A percentile compares a stretch with the other conserved stretches of the same genome.
Conservation (phyloP, 2,797 vertebrate species). For the Eurystomus glaucurus region DNA sequence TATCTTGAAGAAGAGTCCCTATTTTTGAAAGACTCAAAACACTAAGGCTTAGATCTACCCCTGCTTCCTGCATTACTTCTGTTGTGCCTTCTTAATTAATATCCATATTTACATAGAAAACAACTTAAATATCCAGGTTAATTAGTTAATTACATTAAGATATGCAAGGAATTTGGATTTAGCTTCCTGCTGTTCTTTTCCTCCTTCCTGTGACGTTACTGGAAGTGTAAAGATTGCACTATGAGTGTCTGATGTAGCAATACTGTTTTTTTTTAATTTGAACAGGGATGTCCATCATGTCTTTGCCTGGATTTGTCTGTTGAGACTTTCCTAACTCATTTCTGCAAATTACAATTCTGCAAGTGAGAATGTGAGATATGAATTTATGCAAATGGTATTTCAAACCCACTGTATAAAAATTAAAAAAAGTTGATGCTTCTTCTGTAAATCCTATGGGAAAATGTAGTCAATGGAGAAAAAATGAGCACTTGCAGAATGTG, state of each 20-base stretch:
- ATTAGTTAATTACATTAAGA: neutral
- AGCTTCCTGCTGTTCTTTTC: neutral
- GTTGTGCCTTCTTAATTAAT: neutral
- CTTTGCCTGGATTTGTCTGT: neutral
- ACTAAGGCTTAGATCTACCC: neutral
- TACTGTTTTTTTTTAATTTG: neutral
- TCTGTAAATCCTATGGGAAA: conserved; percentile 28
- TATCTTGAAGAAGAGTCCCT: neutral
- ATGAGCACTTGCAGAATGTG: neutral
- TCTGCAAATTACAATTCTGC: neutral
- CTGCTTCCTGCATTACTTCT: neutral
- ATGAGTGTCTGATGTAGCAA: neutral
- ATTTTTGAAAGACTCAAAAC: neutral
- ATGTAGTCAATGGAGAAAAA: neutral
- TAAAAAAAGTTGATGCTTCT: neutral
- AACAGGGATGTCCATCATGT: neutral
- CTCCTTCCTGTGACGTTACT: neutral
- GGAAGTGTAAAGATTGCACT: neutral
- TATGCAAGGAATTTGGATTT: neutral
- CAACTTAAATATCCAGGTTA: neutral
- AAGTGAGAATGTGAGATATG: conserved; percentile 8
- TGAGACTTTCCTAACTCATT: neutral
- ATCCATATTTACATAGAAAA: neutral
- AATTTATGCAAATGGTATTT: conserved; percentile 31
- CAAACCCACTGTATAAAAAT: neutral